Evolutionary conservation across 23 tunicate genomes (phyloP), one percentile per base, ranked within the genome.

Genomic region (Halocynthia aurantium): DNA sequence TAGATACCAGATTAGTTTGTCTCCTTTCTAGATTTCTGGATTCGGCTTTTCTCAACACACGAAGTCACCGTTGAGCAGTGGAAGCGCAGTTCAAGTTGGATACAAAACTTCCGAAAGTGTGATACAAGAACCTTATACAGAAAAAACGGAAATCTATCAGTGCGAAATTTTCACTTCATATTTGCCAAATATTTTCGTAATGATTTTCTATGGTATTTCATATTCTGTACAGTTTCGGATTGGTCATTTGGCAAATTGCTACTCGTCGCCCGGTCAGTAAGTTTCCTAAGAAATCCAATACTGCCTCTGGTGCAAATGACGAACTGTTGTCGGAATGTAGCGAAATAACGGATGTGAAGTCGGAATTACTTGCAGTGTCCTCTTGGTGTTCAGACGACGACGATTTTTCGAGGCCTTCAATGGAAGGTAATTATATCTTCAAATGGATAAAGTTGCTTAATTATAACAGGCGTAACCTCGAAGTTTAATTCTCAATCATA

Each of bases 341-440:
- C 15, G 77, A 81, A 8, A 49, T 55, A 6, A 51, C 72, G 21
- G 70, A 77, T 65, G 70, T 49, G 0, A 52, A 77, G 50, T 19
- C 53, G 62, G 61, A 8, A 65, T 52, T 61, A 40, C 19, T 52
- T 22, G 8, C 53, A 0, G 72, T 70, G 53, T 84, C 86, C 8
- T 52, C 22, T 51, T 22, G 50, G 18, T 74, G 81, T 40, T 60
- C 76, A 21, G 61, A 77, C 7, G 52, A 53, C 8, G 86, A 81
- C 50, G 52, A 61, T 52, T 51, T 77, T 61, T 52, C 70, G 6
- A 68, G 93, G 17, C 93, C 93, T 11, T 52, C 80, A 10, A 87
- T 87, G 93, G 93, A 87, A 81, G 93, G 93, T 87, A 74, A 15
- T 40, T 15, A 13, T 58, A 13, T 58, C 1, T 58, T 58, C 15